Base-by-base conservation (phyloP, 1,140 invertebrate species). In the Eufriesea mexicana region DNA sequence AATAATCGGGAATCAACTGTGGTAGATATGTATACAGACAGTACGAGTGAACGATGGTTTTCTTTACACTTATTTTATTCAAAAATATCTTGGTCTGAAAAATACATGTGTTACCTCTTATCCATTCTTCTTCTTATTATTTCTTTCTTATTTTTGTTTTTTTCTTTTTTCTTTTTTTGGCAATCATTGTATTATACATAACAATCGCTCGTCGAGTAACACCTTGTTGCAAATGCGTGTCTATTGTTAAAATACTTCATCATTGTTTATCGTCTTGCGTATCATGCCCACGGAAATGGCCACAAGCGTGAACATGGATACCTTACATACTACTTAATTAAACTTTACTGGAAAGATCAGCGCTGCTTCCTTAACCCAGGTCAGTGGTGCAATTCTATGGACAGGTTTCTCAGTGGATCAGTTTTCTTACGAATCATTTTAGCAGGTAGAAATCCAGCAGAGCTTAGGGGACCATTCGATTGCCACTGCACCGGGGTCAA, bases 71-170 rank as follows among this genome's bases (percentile, higher is more conserved):
- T 91, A 85, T 93, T 93, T 93, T 93, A 93, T 93, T 93, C 87
- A 93, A 93, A 93, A 93, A 93, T 93, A 93, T 90, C 86, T 93
- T 78, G 87, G 89, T 93, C 86, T 92, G 89, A 93, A 93, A 93
- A 93, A 93, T 93, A 93, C 93, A 93, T 90, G 73, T 89, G 59
- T 87, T 74, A 85, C 83, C 78, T 71, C 75, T 66, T 87, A n/a
- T 80, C 59, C 45, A 42, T 66, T 59, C 78, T 77, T 90, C 74
- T 86, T 84, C 18, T 55, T 75, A 64, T 59, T 86, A 28, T 79
- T 55, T 28, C 42, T 59, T 55, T 75, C 68, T 59, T 86, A 28
- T 79, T 55, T 28, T 49, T 55, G 25, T 82, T 78, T 91, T 71
- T 83, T 87, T 89, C 89, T 89, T 76, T 86, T 85, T 85, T 78